phyloP scores from a whole-genome alignment of 1,140 invertebrate species.

The Ganaspis sp. region DNA sequence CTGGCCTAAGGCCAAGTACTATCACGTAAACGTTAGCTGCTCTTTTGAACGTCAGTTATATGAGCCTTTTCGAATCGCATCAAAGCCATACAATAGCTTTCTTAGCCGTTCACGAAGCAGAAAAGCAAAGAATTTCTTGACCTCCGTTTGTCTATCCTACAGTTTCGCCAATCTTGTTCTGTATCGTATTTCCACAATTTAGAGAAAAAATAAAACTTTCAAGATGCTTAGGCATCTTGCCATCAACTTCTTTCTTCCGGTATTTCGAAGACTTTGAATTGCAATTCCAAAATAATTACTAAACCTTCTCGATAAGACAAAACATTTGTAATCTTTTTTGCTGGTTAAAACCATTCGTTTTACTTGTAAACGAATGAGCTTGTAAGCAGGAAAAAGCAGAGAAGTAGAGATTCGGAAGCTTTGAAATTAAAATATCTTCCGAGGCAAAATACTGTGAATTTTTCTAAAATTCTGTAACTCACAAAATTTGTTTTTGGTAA shows the following conservation, averaged over 20 bases:
- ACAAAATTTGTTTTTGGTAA: too few species aligned
- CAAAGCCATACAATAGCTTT: slow-evolving; percentile 55
- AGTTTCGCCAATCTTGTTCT: neutral
- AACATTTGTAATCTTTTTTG: too few species aligned
- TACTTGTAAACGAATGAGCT: too few species aligned
- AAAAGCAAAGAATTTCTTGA: slow-evolving; percentile 39
- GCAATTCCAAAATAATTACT: too few species aligned
- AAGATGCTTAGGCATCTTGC: neutral
- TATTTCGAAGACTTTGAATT: neutral
- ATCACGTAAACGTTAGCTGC: slow-evolving; percentile 61
- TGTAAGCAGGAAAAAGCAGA: too few species aligned
- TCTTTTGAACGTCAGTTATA: slow-evolving; percentile 64
- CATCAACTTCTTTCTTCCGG: neutral
- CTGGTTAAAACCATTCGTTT: too few species aligned
- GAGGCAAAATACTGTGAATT: too few species aligned
- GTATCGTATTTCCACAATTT: neutral
- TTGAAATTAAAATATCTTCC: too few species aligned
- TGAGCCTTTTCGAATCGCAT: slow-evolving; percentile 62
- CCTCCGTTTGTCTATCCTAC: neutral
- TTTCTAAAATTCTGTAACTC: too few species aligned
- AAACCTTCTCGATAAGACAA: too few species aligned
- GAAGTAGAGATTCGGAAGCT: too few species aligned
- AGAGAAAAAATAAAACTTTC: neutral
- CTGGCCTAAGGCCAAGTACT: slow-evolving; percentile 64
- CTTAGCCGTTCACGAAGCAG: slow-evolving; percentile 2